Percentiles rank a stretch among this genome's conserved stretches.
phyloP scores from a whole-genome alignment of 2,113 vertebrate species.

The Phasianus colchicus region DNA sequence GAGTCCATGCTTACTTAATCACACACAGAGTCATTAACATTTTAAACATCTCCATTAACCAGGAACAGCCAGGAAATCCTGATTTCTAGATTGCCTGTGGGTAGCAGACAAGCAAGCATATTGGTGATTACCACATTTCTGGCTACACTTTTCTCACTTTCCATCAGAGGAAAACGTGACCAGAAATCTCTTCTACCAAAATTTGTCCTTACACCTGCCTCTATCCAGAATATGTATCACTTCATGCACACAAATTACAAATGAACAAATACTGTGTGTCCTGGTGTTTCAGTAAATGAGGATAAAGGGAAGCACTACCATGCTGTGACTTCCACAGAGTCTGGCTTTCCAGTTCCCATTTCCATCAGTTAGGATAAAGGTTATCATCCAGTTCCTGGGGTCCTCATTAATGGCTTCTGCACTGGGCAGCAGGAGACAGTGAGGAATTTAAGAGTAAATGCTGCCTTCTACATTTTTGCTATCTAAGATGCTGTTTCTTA shows the following conservation, averaged over 20 bases:
- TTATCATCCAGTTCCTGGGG: constrained; percentile 13
- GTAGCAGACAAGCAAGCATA: background rate
- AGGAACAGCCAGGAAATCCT: background rate
- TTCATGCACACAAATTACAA: background rate
- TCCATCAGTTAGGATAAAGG: background rate
- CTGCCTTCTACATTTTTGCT: background rate
- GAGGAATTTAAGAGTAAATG: background rate
- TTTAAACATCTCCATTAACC: constrained; percentile 15
- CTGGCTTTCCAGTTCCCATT: background rate
- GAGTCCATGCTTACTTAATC: background rate
- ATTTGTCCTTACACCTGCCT: background rate
- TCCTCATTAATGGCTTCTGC: constrained; percentile 5
- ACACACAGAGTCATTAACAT: background rate
- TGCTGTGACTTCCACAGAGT: background rate
- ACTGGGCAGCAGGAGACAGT: background rate
- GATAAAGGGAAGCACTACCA: background rate
- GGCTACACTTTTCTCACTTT: background rate
- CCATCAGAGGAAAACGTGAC: background rate
- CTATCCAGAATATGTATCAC: background rate
- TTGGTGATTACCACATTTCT: background rate
- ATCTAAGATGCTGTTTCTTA: background rate
- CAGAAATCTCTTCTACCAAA: background rate
- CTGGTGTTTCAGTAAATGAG: background rate
- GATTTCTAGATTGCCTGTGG: background rate
- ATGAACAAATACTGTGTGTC: background rate